Base-by-base conservation (phyloP, 2,113 vertebrate genomes). In the Isichthys henryi region DNA sequence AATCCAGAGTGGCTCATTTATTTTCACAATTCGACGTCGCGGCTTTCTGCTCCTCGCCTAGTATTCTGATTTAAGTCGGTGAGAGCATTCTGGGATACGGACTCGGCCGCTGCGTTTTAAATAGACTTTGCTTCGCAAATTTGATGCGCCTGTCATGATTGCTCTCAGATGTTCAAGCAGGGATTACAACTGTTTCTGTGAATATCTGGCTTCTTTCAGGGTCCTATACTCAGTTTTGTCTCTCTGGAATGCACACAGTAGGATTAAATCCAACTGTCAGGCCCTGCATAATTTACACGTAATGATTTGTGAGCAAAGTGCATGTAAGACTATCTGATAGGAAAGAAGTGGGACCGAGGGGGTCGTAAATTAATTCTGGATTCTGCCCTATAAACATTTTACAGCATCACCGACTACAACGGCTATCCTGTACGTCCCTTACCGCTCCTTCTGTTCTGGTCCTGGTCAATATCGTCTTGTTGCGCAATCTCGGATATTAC, bases 161-260 rank as follows among this genome's bases (percentile, higher is more conserved):
- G 56, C 56, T 89, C 87, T 91, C 90, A 91, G 90, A 90, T 90
- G 89, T 92, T 46, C 46, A 53, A 35, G 21, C 53, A 27, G 90
- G 77, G 56, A 85, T 88, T 50, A 88, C 46, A 84, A 85, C 80
- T 88, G 87, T 35, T 88, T 45, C 90, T 35, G 53, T 52, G 87
- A 88, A 77, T 46, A 49, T 80, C 80, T 88, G 90, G 46, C 62
- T 91, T 56, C 62, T 88, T 50, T 89, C 89, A 85, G 39, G 23
- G n/a, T 9, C 52, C 80, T 85, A 2, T 46, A 9, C 74, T 89
- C 56, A 86, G 56, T 86, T 49, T 31, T 50, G 53, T 83, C 50
- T 46, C 49, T 27, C 53, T 46, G 45, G 27, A 15, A 52, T 21
- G 39, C 46, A 23, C 88, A 56, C 77, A 45, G 45, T n/a, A 74